Base-by-base conservation (phyloP, 1,140 invertebrate genomes). In the Drosophila lacertosa region DNA sequence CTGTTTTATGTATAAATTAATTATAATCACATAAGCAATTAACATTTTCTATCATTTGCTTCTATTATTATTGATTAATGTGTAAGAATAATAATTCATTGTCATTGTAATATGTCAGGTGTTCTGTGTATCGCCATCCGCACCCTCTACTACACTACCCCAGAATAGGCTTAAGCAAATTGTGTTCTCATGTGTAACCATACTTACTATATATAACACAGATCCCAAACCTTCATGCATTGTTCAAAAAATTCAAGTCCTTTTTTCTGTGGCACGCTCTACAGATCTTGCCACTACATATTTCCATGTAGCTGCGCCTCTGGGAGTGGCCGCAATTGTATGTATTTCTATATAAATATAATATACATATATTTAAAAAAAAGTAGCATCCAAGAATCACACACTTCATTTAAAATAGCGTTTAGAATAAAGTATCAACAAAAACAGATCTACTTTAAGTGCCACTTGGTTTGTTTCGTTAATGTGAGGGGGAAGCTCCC, bases 1-100 rank as follows among this genome's bases (percentile, higher is more conserved):
- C 82, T 88, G 83, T 88, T 88, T 88, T 89, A 72, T 89, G 83
- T 82, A 88, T 82, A 88, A 89, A 70, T 40, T 70, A 70, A 70
- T 65, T 81, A 50, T 86, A 80, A 73, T 37, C 29, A 26, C 33
- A 42, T 37, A 13, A 35, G 62, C 42, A 62, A 54, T 66, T 65
- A 59, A 58, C 44, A 67, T 65, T 67, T 65, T 35, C 45, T 62
- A 62, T 35, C 70, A 67, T 69, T 86, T 86, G 75, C 78, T 72
- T 67, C 67, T 29, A 29, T 81, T 60, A 67, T 76, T 86, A 86
- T 88, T 86, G 82, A 88, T 86, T 86, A 86, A 86, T 86, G 78
- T 86, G 82, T 86, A 86, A 86, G 82, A 77, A 60, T 44, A 77
- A 60, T 44, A 65, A 74, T 60, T 84, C 76, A 74, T 60, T 62